These are phyloP conservation scores for Spongilla lacustris DNA, from an alignment of 37 sponge, comb jelly and placozoan genomes.

Conservation along the genomic window DNA sequence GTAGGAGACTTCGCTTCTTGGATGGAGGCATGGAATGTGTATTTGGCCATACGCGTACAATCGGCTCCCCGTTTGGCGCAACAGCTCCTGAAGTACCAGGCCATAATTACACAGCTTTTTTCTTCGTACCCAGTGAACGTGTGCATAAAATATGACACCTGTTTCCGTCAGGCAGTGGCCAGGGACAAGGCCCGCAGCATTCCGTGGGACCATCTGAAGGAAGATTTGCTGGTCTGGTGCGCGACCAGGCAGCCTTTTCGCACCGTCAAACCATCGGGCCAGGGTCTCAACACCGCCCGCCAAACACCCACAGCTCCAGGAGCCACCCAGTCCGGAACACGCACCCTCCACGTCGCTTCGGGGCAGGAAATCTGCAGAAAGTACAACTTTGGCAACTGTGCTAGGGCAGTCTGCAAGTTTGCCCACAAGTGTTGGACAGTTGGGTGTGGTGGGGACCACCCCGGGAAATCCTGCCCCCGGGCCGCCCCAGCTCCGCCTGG, in stretches of 20 bases:
- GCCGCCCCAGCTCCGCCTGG: constrained; percentile 30
- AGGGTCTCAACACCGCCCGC: not conserved
- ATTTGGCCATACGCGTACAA: not conserved
- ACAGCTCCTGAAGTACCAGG: constrained; percentile 29
- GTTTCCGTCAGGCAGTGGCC: constrained; percentile 33
- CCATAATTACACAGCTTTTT: no score
- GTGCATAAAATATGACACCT: constrained; percentile 11
- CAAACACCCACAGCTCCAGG: constrained; percentile 1
- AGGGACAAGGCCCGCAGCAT: constrained; percentile 4
- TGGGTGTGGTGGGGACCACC: constrained; percentile 34
- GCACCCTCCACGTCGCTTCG: constrained; percentile 11
- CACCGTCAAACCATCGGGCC: not conserved
- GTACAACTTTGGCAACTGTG: constrained; percentile 28
- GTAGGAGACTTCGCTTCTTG: constrained; percentile 21
- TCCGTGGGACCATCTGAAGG: constrained; percentile 19
- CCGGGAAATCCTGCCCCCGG: constrained; percentile 20
- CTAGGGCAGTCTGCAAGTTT: constrained; percentile 33
- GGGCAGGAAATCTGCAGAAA: constrained; percentile 33
- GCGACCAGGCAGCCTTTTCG: constrained; percentile 7
- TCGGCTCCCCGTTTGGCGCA: constrained; percentile 6
- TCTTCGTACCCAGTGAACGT: not conserved
- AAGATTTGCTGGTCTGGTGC: constrained; percentile 24
- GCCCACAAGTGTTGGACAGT: constrained; percentile 33
- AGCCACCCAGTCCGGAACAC: not conserved
- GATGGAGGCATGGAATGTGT: constrained; percentile 49